A percentile compares a stretch with the other conserved stretches of the same genome.
These are phyloP conservation scores for Amiota mariae DNA, from an alignment of 2,888 invertebrate genomes.

Conservation along the genomic window DNA sequence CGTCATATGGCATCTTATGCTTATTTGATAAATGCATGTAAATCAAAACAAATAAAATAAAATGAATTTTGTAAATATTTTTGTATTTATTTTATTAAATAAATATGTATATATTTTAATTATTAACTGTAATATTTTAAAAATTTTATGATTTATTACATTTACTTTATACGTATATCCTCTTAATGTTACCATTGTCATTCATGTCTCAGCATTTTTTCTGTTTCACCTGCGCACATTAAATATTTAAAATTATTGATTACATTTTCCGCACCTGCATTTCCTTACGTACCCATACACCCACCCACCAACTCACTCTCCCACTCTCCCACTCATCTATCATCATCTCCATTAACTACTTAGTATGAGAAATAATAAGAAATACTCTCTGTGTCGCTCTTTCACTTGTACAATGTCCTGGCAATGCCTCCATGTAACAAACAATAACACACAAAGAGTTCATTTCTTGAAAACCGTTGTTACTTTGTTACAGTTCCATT, in stretches of 20 bases:
- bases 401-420: not conserved
- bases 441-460: constrained; percentile 9
- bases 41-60: no score
- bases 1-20: not conserved
- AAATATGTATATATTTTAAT: no score
- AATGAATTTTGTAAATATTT: no score
- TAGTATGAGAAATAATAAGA: not conserved
- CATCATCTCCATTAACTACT: not conserved
- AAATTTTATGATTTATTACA: no score
- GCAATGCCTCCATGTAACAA: not conserved
- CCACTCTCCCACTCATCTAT: not conserved
- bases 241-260: constrained; percentile 73
- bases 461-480: constrained; percentile 3
- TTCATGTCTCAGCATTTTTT: not conserved
- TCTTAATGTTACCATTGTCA: no score
- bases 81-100: no score
- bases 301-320: constrained; percentile 29
- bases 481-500: constrained; percentile 3
- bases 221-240: constrained; percentile 59
- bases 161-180: no score
- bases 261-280: constrained; percentile 55
- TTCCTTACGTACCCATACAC: constrained; percentile 25
- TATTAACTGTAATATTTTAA: no score
- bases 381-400: not conserved
- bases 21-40: no score